Evolutionary conservation across 2,113 vertebrate genomes (phyloP), one percentile per base, ranked within the genome.

Genomic region (Camarhynchus parvulus): DNA sequence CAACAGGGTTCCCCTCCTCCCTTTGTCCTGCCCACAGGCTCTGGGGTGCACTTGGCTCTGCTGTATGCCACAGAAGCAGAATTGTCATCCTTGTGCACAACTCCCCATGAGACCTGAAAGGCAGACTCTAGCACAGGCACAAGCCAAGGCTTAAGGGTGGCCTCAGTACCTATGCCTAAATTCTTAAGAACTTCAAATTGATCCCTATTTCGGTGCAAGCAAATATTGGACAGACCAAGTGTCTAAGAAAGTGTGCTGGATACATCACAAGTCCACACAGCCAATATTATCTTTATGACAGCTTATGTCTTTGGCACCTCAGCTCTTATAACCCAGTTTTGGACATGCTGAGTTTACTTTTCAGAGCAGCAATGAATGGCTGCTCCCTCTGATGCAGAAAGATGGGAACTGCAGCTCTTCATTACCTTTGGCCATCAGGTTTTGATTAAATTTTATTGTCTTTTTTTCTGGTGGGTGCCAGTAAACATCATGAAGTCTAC

Each of bases 21-120:
- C 44, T 44, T 61, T 52, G 41, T 44, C 50, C 37, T 68, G 44
- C 15, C 35, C 39, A 28, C 28, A 10, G 6, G 12, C 9, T 59
- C 61, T 37, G 4, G 1, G 49, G 35, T 35, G 7, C 35, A 11
- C 63, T 24, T n/a, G 49, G 12, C 35, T 44, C 30, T 72, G 49
- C 18, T 21, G 13, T 7, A 12, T 62, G 19, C 27, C 50, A 10
- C 12, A 25, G 0, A 3, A 81, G 13, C 15, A 14, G 3, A 33
- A 3, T 0, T 64, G 75, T 5, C 11, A 49, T 25, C 28, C 17
- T 53, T 19, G 24, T 2, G 1, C 7, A 41, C 4, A 3, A 2
- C 22, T 56, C 56, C 22, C 25, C 70, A 15, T 0, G 3, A 30
- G 15, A 44, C 52, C 42, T 58, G 73, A 74, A 46, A 66, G 31